Percentiles rank a stretch among this genome's conserved stretches.
phyloP scores from a whole-genome alignment of 2,888 invertebrate genomes.

The Erannis defoliaria region DNA sequence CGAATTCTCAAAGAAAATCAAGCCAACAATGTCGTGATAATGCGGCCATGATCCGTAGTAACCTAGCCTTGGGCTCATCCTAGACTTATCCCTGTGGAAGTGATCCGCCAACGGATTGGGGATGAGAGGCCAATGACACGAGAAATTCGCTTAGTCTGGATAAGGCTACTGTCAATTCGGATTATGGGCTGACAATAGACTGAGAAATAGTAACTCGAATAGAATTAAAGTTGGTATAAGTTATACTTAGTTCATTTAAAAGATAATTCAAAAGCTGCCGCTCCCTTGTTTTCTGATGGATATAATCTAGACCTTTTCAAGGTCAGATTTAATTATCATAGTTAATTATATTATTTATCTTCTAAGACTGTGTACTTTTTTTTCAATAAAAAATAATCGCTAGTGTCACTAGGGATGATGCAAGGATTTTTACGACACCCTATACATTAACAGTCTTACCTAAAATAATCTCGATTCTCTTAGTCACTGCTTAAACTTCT shows the following conservation, averaged over 20 bases:
- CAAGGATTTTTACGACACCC: too few species aligned
- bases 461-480: too few species aligned
- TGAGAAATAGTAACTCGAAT: neutral
- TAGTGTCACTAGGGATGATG: too few species aligned
- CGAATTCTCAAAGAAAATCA: neutral
- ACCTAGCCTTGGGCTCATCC: neutral
- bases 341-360: too few species aligned
- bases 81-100: conserved; percentile 2
- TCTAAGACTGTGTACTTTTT: too few species aligned
- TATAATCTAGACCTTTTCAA: too few species aligned
- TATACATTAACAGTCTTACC: too few species aligned
- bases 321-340: too few species aligned
- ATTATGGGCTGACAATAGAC: conserved; percentile 27
- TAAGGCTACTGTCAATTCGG: conserved; percentile 23
- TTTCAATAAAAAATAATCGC: too few species aligned
- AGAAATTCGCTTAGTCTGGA: conserved; percentile 57
- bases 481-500: too few species aligned
- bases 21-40: conserved; percentile 59
- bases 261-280: neutral
- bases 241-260: neutral
- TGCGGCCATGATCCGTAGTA: conserved; percentile 63
- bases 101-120: conserved; percentile 45
- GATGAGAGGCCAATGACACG: conserved; percentile 56
- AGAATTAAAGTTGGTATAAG: neutral
- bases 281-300: too few species aligned